These are phyloP conservation scores for Pseudoips prasinana DNA, from an alignment of 2,888 invertebrate species.

Conservation along the genomic window DNA sequence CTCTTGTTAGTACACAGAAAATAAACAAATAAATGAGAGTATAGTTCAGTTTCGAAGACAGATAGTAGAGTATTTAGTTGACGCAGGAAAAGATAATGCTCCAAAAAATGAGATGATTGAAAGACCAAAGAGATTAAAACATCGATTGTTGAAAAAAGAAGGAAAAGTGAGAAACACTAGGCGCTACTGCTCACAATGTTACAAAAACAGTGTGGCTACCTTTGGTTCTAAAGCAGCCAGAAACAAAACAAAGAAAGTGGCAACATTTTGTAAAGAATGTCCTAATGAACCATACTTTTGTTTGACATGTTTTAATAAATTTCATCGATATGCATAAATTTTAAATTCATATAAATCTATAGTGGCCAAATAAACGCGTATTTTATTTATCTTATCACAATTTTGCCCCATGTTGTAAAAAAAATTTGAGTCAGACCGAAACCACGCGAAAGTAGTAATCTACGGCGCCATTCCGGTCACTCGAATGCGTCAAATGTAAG, in stretches of 20 bases:
- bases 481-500: constrained; percentile 4
- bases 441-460: constrained; percentile 4
- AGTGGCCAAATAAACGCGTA: neutral
- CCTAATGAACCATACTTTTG: neutral
- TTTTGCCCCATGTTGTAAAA: neutral
- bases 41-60: neutral
- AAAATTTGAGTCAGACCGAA: constrained; percentile 1
- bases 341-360: no score
- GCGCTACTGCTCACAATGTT: constrained; percentile 7
- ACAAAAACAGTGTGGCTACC: constrained; percentile 5
- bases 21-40: neutral
- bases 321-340: no score
- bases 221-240: constrained; percentile 9
- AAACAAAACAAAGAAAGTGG: constrained; percentile 16
- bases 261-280: neutral
- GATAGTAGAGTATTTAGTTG: neutral
- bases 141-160: constrained; percentile 10
- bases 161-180: constrained; percentile 6
- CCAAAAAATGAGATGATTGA: neutral
- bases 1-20: neutral
- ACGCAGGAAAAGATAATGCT: neutral
- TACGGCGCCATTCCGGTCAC: constrained; percentile 14
- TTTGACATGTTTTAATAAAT: neutral
- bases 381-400: constrained; percentile 4
- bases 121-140: constrained; percentile 18